Evolutionary conservation across 1,140 invertebrate genomes (phyloP).

Genomic region (Caerostris extrusa): DNA sequence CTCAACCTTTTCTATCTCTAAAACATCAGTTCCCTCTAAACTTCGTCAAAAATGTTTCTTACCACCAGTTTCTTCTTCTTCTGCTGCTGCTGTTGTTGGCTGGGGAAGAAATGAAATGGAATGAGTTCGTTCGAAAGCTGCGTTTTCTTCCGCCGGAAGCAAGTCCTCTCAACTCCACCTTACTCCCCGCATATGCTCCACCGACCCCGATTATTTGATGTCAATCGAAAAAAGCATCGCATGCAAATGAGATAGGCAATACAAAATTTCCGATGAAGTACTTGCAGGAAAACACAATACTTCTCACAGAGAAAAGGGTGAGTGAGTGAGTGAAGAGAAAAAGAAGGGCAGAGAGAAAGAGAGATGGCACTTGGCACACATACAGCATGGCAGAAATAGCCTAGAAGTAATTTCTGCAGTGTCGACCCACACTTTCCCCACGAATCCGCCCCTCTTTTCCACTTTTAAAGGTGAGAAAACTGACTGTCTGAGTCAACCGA

Average conservation of each 20-base stretch:
- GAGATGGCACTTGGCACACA: background rate
- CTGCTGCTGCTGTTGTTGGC: slow-evolving; percentile 28
- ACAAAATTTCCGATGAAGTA: slow-evolving; percentile 67
- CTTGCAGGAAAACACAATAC: slow-evolving; percentile 60
- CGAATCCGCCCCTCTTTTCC: background rate
- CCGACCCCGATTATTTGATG: slow-evolving; percentile 55
- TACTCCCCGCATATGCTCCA: background rate
- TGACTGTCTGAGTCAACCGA: slow-evolving; percentile 57
- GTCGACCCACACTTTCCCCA: background rate
- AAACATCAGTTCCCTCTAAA: slow-evolving; percentile 11
- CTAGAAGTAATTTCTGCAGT: slow-evolving; percentile 67
- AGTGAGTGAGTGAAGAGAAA: background rate
- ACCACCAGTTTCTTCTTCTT: slow-evolving; percentile 29
- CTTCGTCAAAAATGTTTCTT: slow-evolving; percentile 25
- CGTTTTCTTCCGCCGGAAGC: slow-evolving; percentile 49
- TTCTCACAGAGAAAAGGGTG: slow-evolving; percentile 7
- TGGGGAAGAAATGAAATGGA: slow-evolving; percentile 34
- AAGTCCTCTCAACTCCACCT: background rate
- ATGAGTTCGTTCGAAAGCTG: background rate
- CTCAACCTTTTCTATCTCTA: slow-evolving; percentile 16
- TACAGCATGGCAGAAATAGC: slow-evolving; percentile 50
- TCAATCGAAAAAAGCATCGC: slow-evolving; percentile 53
- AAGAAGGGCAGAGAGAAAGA: background rate
- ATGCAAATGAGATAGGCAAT: slow-evolving; percentile 71
- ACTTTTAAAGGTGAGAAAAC: slow-evolving; percentile 31